Evolutionary conservation across 2,888 invertebrate genomes (phyloP).

Genomic region (Zaprionus obscuricornis): DNA sequence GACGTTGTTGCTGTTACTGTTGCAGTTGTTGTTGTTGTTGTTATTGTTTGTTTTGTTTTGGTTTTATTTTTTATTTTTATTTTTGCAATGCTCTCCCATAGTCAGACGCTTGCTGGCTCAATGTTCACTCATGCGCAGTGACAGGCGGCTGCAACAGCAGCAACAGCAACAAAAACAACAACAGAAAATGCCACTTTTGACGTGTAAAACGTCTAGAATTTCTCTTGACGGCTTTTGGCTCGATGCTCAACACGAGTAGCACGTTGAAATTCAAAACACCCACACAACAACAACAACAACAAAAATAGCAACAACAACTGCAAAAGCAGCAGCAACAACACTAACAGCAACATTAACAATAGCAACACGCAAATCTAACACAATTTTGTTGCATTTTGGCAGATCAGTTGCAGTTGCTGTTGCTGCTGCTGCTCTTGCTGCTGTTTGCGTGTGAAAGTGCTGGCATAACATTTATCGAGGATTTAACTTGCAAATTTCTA

Average conservation of each 20-base stretch:
- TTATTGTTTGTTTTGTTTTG: slow-evolving; percentile 27
- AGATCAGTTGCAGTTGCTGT: no score
- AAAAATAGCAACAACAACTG: slow-evolving; percentile 30
- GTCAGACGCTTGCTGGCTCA: slow-evolving; percentile 55
- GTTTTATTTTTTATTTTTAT: slow-evolving; percentile 18
- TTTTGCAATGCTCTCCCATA: slow-evolving; percentile 29
- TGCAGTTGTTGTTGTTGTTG: slow-evolving; percentile 10
- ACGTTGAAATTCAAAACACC: slow-evolving; percentile 72
- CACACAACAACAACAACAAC: slow-evolving; percentile 29
- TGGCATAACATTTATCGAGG: no score
- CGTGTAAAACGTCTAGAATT: slow-evolving; percentile 76
- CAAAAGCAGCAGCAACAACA: slow-evolving; percentile 20
- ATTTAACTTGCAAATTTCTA: no score
- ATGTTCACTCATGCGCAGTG: slow-evolving; percentile 77
- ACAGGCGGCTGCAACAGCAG: slow-evolving; percentile 51
- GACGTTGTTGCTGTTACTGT: slow-evolving; percentile 16
- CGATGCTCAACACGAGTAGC: slow-evolving; percentile 72
- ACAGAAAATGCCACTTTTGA: slow-evolving; percentile 58
- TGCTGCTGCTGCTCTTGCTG: slow-evolving; percentile 6
- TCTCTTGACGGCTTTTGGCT: slow-evolving; percentile 60
- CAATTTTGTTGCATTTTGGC: no score
- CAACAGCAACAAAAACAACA: slow-evolving; percentile 22
- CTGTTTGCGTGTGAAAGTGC: slow-evolving; percentile 50
- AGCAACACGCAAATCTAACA: slow-evolving; percentile 25
- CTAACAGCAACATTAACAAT: slow-evolving; percentile 17